These are phyloP conservation scores for Yponomeuta sedellus DNA, from an alignment of 2,888 invertebrate genomes.

Conservation along the genomic window DNA sequence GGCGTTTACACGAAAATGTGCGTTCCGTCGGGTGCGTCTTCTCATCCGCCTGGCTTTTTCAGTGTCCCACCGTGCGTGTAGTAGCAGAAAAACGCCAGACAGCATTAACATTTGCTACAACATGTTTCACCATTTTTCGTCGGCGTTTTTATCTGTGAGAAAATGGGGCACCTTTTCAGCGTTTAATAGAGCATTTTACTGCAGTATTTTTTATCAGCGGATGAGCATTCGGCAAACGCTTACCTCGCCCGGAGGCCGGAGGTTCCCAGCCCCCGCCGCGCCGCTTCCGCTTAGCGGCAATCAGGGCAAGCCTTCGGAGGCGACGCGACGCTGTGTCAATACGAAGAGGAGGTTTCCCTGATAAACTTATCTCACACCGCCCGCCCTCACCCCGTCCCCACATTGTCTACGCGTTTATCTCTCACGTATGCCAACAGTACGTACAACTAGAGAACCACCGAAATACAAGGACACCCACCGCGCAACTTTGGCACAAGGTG, in stretches of 20 bases:
- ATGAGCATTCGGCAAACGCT: conserved; percentile 37
- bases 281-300: conserved; percentile 50
- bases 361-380: conserved; percentile 69
- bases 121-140: not conserved
- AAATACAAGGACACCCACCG: conserved; percentile 15
- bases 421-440: conserved; percentile 50
- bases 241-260: conserved; percentile 40
- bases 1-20: not conserved
- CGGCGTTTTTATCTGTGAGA: not conserved
- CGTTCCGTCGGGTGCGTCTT: not conserved
- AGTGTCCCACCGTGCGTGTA: not conserved
- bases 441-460: conserved; percentile 20
- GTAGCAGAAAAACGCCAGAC: not conserved
- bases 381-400: conserved; percentile 36
- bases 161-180: conserved; percentile 6
- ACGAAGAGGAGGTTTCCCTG: conserved; percentile 71
- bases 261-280: conserved; percentile 40
- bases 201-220: conserved; percentile 41
- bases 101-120: not conserved
- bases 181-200: conserved; percentile 13
- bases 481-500: conserved; percentile 14
- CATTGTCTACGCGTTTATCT: conserved; percentile 59
- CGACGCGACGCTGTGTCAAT: conserved; percentile 71
- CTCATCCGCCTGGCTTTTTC: not conserved
- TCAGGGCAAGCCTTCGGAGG: conserved; percentile 49